Evolutionary conservation across 23 tunicate species (phyloP).

Genomic region (Trididemnum miniatum): DNA sequence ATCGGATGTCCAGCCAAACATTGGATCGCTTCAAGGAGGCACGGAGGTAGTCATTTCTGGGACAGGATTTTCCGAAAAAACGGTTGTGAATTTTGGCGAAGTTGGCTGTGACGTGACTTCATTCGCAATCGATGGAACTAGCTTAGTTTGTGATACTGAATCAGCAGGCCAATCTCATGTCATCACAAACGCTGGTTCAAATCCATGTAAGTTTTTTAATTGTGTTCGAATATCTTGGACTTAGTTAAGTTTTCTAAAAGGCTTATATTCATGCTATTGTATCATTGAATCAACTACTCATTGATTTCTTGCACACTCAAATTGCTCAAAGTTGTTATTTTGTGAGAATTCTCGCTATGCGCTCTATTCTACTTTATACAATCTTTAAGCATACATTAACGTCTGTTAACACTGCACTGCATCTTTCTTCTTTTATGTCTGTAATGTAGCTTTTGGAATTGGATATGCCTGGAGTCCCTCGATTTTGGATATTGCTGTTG

Average conservation of each 20-base stretch:
- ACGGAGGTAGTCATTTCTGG: constrained; percentile 42
- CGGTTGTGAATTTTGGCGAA: constrained; percentile 52
- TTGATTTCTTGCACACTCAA: no score
- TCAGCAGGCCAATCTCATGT: constrained; percentile 41
- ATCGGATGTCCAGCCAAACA: constrained; percentile 21
- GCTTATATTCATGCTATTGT: no score
- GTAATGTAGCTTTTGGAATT: constrained; percentile 67
- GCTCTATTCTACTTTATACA: no score
- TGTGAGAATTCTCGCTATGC: no score
- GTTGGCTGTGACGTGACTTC: constrained; percentile 24
- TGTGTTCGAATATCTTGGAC: no score
- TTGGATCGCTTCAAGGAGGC: constrained; percentile 75
- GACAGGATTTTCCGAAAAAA: constrained; percentile 38
- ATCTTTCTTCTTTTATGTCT: no score
- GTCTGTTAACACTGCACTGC: no score
- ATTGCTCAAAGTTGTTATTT: no score
- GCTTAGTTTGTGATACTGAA: constrained; percentile 37
- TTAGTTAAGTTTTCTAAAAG: no score
- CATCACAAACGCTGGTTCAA: constrained; percentile 56
- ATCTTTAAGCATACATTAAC: no score
- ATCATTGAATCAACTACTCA: no score
- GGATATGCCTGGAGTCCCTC: constrained; percentile 88
- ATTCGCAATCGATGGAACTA: background rate
- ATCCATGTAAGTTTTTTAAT: constrained; percentile 63
- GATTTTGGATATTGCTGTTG: constrained; percentile 27